Percentiles rank a stretch among this genome's conserved stretches.
Evolutionary conservation across 2,113 vertebrate genomes (phyloP).

Genomic region (Uria lomvia): DNA sequence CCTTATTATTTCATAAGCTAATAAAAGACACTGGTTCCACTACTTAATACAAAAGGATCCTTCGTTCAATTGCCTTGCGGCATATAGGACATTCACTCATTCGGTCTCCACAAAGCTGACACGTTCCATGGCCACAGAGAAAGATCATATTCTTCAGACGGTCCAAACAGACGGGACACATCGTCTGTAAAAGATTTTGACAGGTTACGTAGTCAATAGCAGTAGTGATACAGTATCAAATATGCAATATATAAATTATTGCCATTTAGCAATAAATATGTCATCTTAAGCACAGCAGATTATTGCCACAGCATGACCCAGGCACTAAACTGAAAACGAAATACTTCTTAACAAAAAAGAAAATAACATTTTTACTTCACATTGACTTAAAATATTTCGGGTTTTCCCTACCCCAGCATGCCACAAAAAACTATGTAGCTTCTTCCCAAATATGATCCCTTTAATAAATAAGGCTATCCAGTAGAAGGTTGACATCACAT

Average conservation of each 20-base stretch:
- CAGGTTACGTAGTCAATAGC: background rate
- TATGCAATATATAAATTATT: background rate
- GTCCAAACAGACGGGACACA: constrained; percentile 98
- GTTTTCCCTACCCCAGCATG: background rate
- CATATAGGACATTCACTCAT: constrained; percentile 99
- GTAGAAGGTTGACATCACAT: background rate
- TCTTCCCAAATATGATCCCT: background rate
- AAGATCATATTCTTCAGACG: constrained; percentile 99
- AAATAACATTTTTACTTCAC: background rate
- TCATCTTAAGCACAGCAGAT: background rate
- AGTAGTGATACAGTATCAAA: background rate
- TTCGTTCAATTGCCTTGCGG: constrained; percentile 96
- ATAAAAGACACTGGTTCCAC: background rate
- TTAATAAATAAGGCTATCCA: background rate
- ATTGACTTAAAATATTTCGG: background rate
- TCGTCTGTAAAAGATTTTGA: constrained; percentile 82
- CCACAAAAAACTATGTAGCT: background rate
- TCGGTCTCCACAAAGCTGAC: constrained; percentile 95
- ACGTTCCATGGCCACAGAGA: constrained; percentile 97
- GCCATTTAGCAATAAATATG: background rate
- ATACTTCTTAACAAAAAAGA: too few relatives aligned
- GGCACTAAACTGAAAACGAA: background rate
- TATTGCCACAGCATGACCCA: background rate
- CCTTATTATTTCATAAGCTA: constrained; percentile 6
- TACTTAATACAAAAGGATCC: constrained; percentile 92